Conservation (phyloP, 2,113 vertebrate species). For the Hemichromis elongatus region DNA sequence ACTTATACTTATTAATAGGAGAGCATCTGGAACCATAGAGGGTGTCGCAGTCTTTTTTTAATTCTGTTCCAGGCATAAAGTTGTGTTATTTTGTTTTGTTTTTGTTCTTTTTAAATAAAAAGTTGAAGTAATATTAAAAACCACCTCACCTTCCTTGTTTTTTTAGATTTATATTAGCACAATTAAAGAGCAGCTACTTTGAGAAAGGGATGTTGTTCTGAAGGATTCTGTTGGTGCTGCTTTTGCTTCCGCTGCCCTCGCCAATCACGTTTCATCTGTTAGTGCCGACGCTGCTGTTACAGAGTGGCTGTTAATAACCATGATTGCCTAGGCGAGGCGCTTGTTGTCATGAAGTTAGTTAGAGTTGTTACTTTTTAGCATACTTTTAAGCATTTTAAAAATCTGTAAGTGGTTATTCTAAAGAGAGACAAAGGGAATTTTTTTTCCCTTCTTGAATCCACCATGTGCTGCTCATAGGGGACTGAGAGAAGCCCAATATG, state of each 20-base stretch:
- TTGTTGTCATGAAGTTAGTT: too few species aligned
- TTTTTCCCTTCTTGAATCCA: too few species aligned
- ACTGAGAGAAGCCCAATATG: too few species aligned
- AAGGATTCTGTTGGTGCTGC: background rate
- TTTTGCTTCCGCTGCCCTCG: background rate
- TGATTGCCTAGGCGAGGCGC: too few species aligned
- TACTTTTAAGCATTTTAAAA: too few species aligned
- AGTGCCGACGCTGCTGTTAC: background rate
- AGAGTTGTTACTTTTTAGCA: too few species aligned
- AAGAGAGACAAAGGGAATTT: too few species aligned
- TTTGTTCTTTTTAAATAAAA: background rate
- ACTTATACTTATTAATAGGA: too few species aligned
- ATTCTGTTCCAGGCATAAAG: background rate
- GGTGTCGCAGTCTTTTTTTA: background rate
- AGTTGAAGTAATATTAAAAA: background rate
- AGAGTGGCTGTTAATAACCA: too few species aligned
- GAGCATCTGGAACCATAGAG: background rate
- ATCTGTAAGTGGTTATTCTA: too few species aligned
- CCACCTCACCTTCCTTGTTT: background rate
- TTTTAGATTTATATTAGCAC: background rate
- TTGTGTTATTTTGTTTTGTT: background rate
- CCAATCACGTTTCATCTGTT: background rate
- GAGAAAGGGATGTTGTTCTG: background rate
- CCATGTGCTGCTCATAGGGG: too few species aligned
- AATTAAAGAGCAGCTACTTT: background rate